Evolutionary conservation across 1,140 invertebrate species (phyloP), one percentile per base, ranked within the genome.

Genomic region (Aphelenchoides fujianensis): DNA sequence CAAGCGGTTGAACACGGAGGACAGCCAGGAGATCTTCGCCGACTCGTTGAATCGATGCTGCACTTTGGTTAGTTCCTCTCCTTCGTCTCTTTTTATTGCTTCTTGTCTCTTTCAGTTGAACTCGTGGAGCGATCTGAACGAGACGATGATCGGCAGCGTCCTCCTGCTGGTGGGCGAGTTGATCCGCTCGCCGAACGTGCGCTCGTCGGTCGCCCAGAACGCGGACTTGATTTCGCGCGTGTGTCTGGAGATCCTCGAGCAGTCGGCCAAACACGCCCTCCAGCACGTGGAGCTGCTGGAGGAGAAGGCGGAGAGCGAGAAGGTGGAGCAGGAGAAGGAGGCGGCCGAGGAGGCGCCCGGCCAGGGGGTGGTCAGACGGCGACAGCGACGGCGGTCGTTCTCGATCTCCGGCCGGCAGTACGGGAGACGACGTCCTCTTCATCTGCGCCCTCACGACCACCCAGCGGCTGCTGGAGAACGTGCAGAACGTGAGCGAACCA

Each of bases 131-230:
- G 23, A 32, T 19, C 37, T 74, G 1, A 64, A 73, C 55, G 72
- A 75, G 19, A 23, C 53, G 23, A 74, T 73, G 72, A 37, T 73
- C 37, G 72, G 72, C 34, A 73, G 48, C 30, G 52, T 75, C 36
- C 36, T 73, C 1, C 36, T 73, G 1, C 34, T 73, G 34, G 55
- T 75, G 9, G 55, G 54, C 30, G 72, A 73, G 67, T 19, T 73
- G 2, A 48, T 73, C 28, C 62, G 72, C 23, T 75, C 72, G 19
- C 30, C 54, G 35, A 64, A 74, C 34, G 19, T 73, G 19, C 37
- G 37, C 9, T 41, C 72, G 1, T 35, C 71, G 31, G 37, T 73
- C 27, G 27, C 55, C 2, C 27, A 16, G 63, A 27, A 73, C 41
- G 31, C 37, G 31, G 72, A 73, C 12, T 34, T 31, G 5, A 67